Evolutionary conservation across 2,113 vertebrate species (phyloP), one percentile per base, ranked within the genome.

Genomic region (Geothlypis trichas): DNA sequence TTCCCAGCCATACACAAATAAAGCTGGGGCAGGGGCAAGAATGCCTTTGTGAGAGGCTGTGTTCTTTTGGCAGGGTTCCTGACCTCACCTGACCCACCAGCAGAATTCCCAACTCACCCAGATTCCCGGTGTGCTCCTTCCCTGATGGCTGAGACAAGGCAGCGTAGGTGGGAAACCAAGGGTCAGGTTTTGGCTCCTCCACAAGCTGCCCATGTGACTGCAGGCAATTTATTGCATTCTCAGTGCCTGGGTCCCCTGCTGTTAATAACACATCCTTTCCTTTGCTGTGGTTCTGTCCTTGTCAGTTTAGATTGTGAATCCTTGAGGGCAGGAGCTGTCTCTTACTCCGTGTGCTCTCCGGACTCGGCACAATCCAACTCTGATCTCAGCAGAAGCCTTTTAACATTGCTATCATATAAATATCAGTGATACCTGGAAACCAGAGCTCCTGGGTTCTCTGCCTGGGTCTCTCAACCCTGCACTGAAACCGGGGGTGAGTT

Each of bases 251-350:
- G 59, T 80, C 87, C 85, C 93, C 91, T 77, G 82, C 93, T 93
- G 91, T 91, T 96, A 95, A 90, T 94, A 95, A 96, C 78, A 80
- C 87, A 83, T 85, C 95, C 63, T 90, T 94, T 52, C 67, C 75
- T 94, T 93, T 83, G 82, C 87, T 74, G 93, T 79, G 87, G 55
- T 82, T 90, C 87, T 94, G 94, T 94, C 95, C 94, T 93, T 95
- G 82, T 94, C 89, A 80, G 84, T 91, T 96, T 69, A 74, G 78
- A 93, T n/a, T 90, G 87, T 63, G 81, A 95, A 94, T 93, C 84
- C 95, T 96, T 87, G 39, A 80, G 79, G 90, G 82, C 82, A 93
- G 55, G 93, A 94, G 63, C 74, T 91, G 87, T 90, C 84, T 90
- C 91, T 76, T 47, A 10, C 77, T 54, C 28, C 14, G 27, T 35